Evolutionary conservation across 2,888 invertebrate species (phyloP).

Genomic region (Aspidiotus destructor): DNA sequence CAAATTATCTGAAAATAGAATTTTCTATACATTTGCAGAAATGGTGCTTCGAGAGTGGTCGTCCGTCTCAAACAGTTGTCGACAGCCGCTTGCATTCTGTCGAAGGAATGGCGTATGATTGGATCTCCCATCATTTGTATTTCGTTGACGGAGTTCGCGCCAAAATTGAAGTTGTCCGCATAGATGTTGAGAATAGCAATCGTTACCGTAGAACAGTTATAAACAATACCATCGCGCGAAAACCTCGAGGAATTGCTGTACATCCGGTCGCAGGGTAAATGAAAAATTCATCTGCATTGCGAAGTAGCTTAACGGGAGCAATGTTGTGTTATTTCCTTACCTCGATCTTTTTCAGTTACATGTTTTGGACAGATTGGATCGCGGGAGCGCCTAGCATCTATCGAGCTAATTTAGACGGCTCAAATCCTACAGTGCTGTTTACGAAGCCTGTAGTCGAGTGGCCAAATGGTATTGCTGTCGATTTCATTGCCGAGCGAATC

Average conservation of each 20-base stretch:
- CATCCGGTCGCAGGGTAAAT: slow-evolving; percentile 64
- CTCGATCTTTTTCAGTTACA: slow-evolving; percentile 41
- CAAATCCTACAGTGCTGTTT: slow-evolving; percentile 55
- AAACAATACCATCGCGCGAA: slow-evolving; percentile 54
- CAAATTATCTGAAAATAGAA: too few species aligned
- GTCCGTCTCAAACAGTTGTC: slow-evolving; percentile 56
- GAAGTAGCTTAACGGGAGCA: background rate
- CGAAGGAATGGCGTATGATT: slow-evolving; percentile 82
- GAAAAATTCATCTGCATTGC: background rate
- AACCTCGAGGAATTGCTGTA: slow-evolving; percentile 71
- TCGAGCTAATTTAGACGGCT: slow-evolving; percentile 69
- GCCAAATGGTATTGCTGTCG: slow-evolving; percentile 81
- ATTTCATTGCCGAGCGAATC: slow-evolving; percentile 66
- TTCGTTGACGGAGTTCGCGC: slow-evolving; percentile 73
- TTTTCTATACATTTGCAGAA: background rate
- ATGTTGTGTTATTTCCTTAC: background rate
- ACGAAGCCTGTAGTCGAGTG: slow-evolving; percentile 58
- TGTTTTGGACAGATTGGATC: slow-evolving; percentile 87
- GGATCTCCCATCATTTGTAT: slow-evolving; percentile 75
- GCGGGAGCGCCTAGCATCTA: slow-evolving; percentile 64
- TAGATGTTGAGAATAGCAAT: slow-evolving; percentile 52
- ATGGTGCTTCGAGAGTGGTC: slow-evolving; percentile 19
- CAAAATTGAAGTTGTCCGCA: slow-evolving; percentile 71
- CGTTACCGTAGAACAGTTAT: slow-evolving; percentile 69
- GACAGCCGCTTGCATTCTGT: slow-evolving; percentile 66